Conservation (phyloP, 2,113 vertebrate species). For the Pteruthius melanotis region DNA sequence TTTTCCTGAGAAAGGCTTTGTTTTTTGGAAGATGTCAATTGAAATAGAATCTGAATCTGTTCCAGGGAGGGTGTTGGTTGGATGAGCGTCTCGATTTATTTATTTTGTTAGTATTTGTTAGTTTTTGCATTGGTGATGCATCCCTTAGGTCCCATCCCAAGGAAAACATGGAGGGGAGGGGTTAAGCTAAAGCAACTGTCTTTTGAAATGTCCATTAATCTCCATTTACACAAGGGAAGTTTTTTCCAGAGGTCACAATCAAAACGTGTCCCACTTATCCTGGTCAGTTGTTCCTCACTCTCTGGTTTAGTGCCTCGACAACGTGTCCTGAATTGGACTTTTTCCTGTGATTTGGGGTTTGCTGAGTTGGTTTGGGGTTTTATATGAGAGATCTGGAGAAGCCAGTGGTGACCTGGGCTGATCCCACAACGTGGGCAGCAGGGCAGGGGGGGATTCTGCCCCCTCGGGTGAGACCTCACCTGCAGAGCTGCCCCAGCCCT, state of each 20-base stretch:
- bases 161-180: background rate
- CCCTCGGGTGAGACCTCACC: background rate
- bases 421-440: background rate
- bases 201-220: background rate
- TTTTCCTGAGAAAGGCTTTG: conserved; percentile 6
- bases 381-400: background rate
- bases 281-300: background rate
- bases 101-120: background rate
- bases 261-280: background rate
- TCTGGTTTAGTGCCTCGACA: background rate
- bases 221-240: background rate
- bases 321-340: background rate
- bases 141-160: conserved; percentile 9
- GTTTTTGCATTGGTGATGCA: background rate
- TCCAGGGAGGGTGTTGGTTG: background rate
- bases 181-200: background rate
- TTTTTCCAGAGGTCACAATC: background rate
- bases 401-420: background rate
- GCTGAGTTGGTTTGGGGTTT: background rate
- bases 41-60: background rate
- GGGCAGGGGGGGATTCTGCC: background rate
- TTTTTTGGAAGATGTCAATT: background rate
- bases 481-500: background rate
- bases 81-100: background rate
- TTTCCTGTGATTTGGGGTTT: background rate